phyloP scores from a whole-genome alignment of 2,113 vertebrate species.

The Mungos mungo region DNA sequence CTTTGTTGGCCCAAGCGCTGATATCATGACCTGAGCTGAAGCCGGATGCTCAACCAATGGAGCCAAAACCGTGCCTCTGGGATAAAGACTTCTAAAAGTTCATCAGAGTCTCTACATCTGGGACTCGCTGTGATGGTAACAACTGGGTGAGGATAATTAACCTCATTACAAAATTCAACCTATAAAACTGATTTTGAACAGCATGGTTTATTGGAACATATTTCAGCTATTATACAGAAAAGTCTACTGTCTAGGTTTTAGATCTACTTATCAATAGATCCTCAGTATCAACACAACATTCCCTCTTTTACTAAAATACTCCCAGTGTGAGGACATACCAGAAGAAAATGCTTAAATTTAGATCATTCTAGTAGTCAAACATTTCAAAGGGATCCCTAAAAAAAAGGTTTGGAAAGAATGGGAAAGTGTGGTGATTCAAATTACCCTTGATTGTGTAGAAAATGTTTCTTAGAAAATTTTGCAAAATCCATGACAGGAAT shows the following conservation, averaged over 20 bases:
- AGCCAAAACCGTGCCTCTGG: not conserved
- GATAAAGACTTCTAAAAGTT: not conserved
- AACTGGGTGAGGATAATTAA: not conserved
- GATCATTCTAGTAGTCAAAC: slow-evolving; percentile 54
- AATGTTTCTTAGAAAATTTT: slow-evolving; percentile 66
- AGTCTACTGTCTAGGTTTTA: not conserved
- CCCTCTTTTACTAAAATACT: slow-evolving; percentile 11
- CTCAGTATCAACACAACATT: not conserved
- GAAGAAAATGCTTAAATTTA: slow-evolving; percentile 58
- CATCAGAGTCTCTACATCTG: not conserved
- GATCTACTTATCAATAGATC: not conserved
- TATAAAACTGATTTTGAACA: not conserved
- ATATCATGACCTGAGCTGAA: too few relatives aligned
- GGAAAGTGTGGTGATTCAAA: slow-evolving; percentile 66
- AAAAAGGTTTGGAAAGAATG: slow-evolving; percentile 48
- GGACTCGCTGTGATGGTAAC: not conserved
- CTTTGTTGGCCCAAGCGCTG: too few relatives aligned
- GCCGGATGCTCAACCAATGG: too few relatives aligned
- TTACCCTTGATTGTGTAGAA: slow-evolving; percentile 69
- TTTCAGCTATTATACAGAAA: not conserved
- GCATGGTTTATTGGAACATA: not conserved
- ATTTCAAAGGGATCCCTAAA: slow-evolving; percentile 24
- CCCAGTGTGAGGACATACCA: slow-evolving; percentile 15
- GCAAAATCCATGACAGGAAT: slow-evolving; percentile 36
- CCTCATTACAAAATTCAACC: not conserved